Base-by-base conservation (phyloP, 1,140 invertebrate genomes). In the Marisa cornuarietis region DNA sequence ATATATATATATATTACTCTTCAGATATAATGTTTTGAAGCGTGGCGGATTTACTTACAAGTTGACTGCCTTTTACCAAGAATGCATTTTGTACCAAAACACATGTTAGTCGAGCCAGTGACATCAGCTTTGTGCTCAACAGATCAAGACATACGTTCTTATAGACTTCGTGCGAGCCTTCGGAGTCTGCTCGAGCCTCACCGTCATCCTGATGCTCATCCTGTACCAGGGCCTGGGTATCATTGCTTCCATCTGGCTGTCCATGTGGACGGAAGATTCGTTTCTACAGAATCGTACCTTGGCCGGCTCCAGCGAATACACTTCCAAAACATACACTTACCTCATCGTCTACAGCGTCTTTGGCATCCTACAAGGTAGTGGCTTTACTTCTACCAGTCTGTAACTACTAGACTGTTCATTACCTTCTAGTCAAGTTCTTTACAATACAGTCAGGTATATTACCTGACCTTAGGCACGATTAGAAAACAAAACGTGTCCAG, bases 111-210 rank as follows among this genome's bases (percentile, higher is more conserved):
- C 54, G 8, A 72, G 10, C 9, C 22, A 42, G 49, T 16, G 71
- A 14, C 24, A 14, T 6, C 13, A 51, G 9, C 71, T 22, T 22
- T 24, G 16, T 58, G 5, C 9, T 92, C 54, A 1, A 52, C 89
- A 96, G 95, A 95, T 97, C 0, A 96, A 96, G 93, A 94, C 94
- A 93, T 91, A 92, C 79, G 96, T 99, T 0, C 98, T 98, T 91
- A 93, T 94, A 79, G 95, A 97, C 89, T 98, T 98, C 87, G 92
- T 97, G 79, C 94, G 93, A 87, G 96, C 96, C 20, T 95, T 98
- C 79, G 96, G 97, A 63, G 88, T 95, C 82, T 90, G 94, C 79
- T 91, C 96, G 10, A 93, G 94, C 0, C 85, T 95, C 31, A 89
- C 79, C 7, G 80, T 86, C n/a, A 16, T 89, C 2, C 6, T 87